A percentile compares a stretch with the other conserved stretches of the same genome.
Evolutionary conservation across 2,888 invertebrate genomes (phyloP).

Genomic region (Acrobasis repandana): DNA sequence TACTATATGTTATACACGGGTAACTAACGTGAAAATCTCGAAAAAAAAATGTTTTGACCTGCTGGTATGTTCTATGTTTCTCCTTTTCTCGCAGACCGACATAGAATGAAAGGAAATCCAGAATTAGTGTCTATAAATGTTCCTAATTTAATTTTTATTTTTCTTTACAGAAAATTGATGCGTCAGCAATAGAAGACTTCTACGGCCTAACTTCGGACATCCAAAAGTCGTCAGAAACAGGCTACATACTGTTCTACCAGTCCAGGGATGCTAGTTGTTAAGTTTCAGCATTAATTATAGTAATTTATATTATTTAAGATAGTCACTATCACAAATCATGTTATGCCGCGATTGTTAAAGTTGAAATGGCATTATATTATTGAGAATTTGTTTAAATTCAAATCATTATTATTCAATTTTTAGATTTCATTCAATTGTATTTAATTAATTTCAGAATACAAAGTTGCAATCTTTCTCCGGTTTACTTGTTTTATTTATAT

Average conservation of each 20-base stretch:
- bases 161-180: conserved; percentile 96
- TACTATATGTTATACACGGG: no score
- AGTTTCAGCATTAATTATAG: conserved; percentile 68
- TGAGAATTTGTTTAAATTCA: conserved; percentile 66
- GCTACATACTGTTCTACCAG: conserved; percentile 99
- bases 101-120: no score
- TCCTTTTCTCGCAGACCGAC: no score
- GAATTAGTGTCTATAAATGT: no score
- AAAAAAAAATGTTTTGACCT: no score
- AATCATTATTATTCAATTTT: conserved; percentile 58
- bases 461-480: conserved; percentile 60
- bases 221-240: conserved; percentile 99
- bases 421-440: conserved; percentile 68
- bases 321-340: conserved; percentile 67
- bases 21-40: no score
- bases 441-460: conserved; percentile 71
- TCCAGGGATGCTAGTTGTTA: conserved; percentile 90
- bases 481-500: conserved; percentile 36
- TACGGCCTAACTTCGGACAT: conserved; percentile 99
- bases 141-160: no score
- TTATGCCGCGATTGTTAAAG: conserved; percentile 79
- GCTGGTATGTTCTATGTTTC: no score
- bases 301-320: conserved; percentile 73
- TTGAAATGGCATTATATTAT: conserved; percentile 75
- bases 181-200: conserved; percentile 99